These are phyloP conservation scores for Argyrosomus japonicus DNA, from an alignment of 2,113 vertebrate species.

Conservation along the genomic window DNA sequence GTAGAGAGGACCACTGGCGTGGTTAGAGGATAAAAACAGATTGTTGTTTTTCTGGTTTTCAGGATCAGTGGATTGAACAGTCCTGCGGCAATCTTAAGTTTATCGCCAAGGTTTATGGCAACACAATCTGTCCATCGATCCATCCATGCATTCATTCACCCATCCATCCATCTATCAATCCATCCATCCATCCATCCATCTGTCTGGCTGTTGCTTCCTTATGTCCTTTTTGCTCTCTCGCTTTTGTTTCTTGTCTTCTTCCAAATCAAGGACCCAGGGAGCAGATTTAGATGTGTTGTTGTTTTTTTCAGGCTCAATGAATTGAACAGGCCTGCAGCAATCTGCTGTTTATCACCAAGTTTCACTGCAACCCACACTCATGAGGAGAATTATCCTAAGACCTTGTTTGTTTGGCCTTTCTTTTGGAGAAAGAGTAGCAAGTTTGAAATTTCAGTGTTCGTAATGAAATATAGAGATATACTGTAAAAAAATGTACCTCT, in stretches of 20 bases:
- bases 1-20: background rate
- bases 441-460: background rate
- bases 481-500: background rate
- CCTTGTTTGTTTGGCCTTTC: background rate
- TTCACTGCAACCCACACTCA: slow-evolving; percentile 17
- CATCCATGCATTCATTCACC: background rate
- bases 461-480: too few relatives aligned
- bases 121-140: slow-evolving; percentile 6
- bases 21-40: slow-evolving; percentile 56
- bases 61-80: slow-evolving; percentile 59
- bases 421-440: background rate
- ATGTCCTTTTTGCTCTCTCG: background rate
- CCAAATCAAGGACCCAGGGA: slow-evolving; percentile 20
- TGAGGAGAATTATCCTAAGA: slow-evolving; percentile 16
- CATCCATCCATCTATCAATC: background rate
- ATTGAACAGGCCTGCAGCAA: slow-evolving; percentile 43
- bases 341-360: slow-evolving; percentile 27
- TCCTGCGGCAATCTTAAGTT: slow-evolving; percentile 34
- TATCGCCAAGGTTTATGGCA: slow-evolving; percentile 39
- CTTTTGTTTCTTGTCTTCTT: slow-evolving; percentile 11
- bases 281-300: slow-evolving; percentile 25
- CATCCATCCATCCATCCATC: background rate
- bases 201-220: background rate
- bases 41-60: slow-evolving; percentile 64
- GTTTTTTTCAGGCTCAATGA: slow-evolving; percentile 43